Base-by-base conservation (phyloP, 2,113 vertebrate species). In the Tiliqua scincoides region DNA sequence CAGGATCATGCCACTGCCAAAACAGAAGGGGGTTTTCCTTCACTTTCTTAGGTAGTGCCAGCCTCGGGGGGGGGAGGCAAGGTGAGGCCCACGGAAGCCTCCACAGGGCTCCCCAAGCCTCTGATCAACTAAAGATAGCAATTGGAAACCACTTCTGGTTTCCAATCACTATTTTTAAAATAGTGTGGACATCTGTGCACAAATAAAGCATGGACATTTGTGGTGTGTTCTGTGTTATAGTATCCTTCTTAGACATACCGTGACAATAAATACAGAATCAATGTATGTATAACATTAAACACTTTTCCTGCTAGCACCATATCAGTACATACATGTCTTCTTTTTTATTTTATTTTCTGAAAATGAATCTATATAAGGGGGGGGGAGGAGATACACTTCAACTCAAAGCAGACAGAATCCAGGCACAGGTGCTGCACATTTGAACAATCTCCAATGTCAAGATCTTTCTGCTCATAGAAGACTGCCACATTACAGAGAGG, bases 1-100 rank as follows among this genome's bases (percentile, higher is more conserved):
- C 40, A 4, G 74, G n/a, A 10, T 57, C 10, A 1, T 23, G 6
- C 5, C 3, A 1, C 0, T 7, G 4, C 6, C 3, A 3, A n/a
- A n/a, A n/a, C n/a, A n/a, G n/a, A n/a, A n/a, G n/a, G n/a, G n/a
- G n/a, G n/a, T n/a, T n/a, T n/a, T 11, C 25, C 63, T 3, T 6
- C 1, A 1, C 0, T 2, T 1, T 3, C 12, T 75, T 43, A 80
- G 8, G 30, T 10, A 35, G 10, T 67, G 18, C 43, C 23, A 43
- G n/a, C n/a, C n/a, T n/a, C n/a, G n/a, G n/a, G n/a, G n/a, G n/a
- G n/a, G n/a, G n/a, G n/a, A n/a, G n/a, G n/a, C n/a, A n/a, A n/a
- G n/a, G n/a, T n/a, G n/a, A n/a, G n/a, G n/a, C n/a, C n/a, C n/a
- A n/a, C n/a, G n/a, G n/a, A n/a, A n/a, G n/a, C n/a, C n/a, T n/a